A percentile compares a stretch with the other conserved stretches of the same genome.
phyloP scores from a whole-genome alignment of 2,888 invertebrate genomes.

The Lithodes maja region DNA sequence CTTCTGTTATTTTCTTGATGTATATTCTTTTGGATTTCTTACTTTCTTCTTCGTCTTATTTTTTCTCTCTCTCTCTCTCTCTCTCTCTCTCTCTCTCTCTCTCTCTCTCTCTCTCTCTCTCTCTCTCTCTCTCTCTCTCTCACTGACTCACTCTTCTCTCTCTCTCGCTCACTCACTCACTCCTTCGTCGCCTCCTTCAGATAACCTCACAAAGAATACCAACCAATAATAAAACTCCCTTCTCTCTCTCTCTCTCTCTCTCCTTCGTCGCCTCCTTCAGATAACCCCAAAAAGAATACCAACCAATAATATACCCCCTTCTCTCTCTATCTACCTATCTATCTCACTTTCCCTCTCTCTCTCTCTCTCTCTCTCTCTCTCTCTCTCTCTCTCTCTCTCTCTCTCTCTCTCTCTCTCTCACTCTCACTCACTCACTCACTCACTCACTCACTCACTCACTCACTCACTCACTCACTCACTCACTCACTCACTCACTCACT shows the following conservation, averaged over 20 bases:
- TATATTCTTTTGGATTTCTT: no score
- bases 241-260: background rate
- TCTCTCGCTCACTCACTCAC: constrained; percentile 8
- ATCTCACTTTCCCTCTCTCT: background rate
- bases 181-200: background rate
- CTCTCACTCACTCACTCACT: background rate
- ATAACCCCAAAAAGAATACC: background rate
- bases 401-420: background rate
- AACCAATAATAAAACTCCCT: background rate
- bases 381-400: background rate
- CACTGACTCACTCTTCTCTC: background rate
- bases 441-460: constrained; percentile 3
- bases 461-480: constrained; percentile 10
- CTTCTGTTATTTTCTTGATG: no score
- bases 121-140: constrained; percentile 21
- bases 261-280: background rate
- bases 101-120: background rate
- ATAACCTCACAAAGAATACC: background rate
- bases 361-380: background rate
- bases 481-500: no score
- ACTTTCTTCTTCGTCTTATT: background rate
- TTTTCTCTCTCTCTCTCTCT: background rate
- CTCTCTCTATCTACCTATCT: background rate
- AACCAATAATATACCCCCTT: background rate
- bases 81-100: background rate